phyloP scores from a whole-genome alignment of 1,140 invertebrate genomes.

The Magallana gigas region DNA sequence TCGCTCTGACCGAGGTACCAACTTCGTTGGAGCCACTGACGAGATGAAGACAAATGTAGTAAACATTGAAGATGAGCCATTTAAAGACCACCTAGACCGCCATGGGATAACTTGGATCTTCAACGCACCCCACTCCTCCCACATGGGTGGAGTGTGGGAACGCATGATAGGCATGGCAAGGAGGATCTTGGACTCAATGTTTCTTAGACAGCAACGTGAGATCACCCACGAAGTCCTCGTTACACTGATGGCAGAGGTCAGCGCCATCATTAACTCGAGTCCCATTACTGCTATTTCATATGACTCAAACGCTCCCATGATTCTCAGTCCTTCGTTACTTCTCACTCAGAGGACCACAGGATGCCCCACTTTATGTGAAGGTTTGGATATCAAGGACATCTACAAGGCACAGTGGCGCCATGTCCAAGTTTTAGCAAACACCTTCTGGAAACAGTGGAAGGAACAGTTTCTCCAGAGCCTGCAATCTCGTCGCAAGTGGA shows the following conservation, averaged over 20 bases:
- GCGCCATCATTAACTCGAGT: conserved; percentile 16
- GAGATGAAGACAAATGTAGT: conserved; percentile 29
- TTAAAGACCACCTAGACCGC: conserved; percentile 16
- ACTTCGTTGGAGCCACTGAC: conserved; percentile 59
- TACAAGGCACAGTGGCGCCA: not conserved
- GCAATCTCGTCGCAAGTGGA: not conserved
- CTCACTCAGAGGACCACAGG: not conserved
- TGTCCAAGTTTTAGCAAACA: too few relatives aligned
- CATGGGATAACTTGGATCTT: not conserved
- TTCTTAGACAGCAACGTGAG: not conserved
- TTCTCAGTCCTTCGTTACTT: not conserved
- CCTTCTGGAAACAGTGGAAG: not conserved
- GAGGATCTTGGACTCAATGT: conserved; percentile 9
- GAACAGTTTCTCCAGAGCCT: not conserved
- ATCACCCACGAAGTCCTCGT: conserved; percentile 12
- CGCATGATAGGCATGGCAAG: conserved; percentile 51
- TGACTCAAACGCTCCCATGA: not conserved
- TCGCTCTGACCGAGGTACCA: conserved; percentile 61
- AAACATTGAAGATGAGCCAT: conserved; percentile 27
- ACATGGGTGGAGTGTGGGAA: conserved; percentile 32
- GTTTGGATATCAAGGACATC: not conserved
- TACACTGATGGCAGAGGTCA: conserved; percentile 25
- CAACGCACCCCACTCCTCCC: conserved; percentile 6
- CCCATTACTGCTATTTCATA: not conserved
- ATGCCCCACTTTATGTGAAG: too few relatives aligned